Conservation (phyloP, 2,113 vertebrate genomes). For the Myrmecophaga tridactyla region DNA sequence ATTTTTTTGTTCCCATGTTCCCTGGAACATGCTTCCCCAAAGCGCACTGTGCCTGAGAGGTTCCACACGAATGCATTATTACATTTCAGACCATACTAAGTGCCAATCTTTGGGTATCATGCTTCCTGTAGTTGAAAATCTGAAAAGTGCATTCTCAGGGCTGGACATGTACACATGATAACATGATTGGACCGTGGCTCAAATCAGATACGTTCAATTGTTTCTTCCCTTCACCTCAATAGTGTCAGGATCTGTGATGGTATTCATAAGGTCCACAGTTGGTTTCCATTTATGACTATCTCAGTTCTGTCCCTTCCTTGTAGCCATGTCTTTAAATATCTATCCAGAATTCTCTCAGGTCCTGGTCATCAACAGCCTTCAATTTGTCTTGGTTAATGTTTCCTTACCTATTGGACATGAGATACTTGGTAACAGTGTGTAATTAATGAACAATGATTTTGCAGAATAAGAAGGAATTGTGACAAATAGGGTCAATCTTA, state of each 20-base stretch:
- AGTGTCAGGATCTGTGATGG: background rate
- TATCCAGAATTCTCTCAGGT: background rate
- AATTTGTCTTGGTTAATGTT: background rate
- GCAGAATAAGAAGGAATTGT: background rate
- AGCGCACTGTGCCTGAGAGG: background rate
- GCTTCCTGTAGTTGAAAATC: background rate
- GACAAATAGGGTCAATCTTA: background rate
- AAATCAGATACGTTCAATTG: background rate
- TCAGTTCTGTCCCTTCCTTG: background rate
- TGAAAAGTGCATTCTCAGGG: background rate
- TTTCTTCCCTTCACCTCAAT: background rate
- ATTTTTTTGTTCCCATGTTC: no score
- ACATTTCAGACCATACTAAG: background rate
- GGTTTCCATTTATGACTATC: background rate
- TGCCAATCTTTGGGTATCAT: background rate
- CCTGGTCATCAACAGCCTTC: background rate
- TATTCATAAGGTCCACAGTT: background rate
- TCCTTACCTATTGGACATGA: background rate
- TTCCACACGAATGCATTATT: background rate
- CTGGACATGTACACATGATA: no score
- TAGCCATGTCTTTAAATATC: background rate
- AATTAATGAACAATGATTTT: background rate
- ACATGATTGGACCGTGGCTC: no score
- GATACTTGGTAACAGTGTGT: rapidly evolving
- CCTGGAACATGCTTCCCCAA: no score